These are phyloP conservation scores for Poecilia gillii DNA, from an alignment of 2,797 vertebrate species.

Conservation along the genomic window DNA sequence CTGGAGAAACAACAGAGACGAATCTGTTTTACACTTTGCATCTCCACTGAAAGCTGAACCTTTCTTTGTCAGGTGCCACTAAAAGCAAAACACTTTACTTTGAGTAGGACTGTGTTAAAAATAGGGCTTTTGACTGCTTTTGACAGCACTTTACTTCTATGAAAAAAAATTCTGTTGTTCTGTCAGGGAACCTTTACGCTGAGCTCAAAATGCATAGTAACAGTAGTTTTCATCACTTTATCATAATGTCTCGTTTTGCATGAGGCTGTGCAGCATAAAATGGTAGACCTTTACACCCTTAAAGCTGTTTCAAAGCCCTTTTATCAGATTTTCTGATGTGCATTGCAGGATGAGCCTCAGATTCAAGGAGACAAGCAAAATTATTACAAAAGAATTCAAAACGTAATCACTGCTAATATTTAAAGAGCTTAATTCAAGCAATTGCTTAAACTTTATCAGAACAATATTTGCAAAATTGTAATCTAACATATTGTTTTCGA, in stretches of 20 bases:
- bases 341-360: not conserved
- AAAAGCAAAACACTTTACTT: conserved; percentile 13
- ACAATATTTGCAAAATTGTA: not conserved
- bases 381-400: not conserved
- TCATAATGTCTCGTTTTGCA: not conserved
- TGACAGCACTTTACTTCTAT: not conserved
- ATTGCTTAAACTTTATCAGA: not conserved
- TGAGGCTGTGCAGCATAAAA: not conserved
- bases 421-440: not conserved
- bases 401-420: not conserved
- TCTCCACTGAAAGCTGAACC: not conserved
- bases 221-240: conserved; percentile 9
- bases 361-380: not conserved
- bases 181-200: not conserved
- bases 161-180: not conserved
- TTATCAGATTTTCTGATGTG: not conserved
- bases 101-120: conserved; percentile 21
- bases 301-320: not conserved
- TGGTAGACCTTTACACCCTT: no score
- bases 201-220: not conserved
- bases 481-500: not conserved
- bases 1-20: not conserved
- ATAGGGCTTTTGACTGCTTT: not conserved
- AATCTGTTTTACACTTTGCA: not conserved
- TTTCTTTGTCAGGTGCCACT: not conserved